phyloP scores from a whole-genome alignment of 2,113 vertebrate species.

The Panthera leo region DNA sequence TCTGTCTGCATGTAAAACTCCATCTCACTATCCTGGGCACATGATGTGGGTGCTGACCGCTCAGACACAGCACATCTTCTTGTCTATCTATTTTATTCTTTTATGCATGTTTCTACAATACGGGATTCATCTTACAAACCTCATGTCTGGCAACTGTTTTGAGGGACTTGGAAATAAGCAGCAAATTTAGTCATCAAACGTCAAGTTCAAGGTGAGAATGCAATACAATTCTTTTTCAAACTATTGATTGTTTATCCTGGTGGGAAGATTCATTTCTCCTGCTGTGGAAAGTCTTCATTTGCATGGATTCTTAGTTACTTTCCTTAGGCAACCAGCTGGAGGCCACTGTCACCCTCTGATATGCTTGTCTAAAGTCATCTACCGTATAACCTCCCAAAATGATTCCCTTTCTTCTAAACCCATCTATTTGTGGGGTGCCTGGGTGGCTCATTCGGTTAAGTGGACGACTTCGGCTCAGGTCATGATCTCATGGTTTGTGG shows the following conservation, averaged over 20 bases:
- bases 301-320: background rate
- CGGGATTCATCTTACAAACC: background rate
- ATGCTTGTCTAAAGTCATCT: background rate
- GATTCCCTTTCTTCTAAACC: background rate
- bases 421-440: background rate
- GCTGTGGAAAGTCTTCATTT: background rate
- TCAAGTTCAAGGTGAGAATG: background rate
- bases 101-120: background rate
- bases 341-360: background rate
- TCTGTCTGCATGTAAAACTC: rapidly evolving
- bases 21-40: rapidly evolving
- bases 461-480: too few species aligned
- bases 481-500: too few species aligned
- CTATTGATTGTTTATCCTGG: background rate
- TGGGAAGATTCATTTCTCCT: background rate
- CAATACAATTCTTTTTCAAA: background rate
- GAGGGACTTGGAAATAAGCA: background rate
- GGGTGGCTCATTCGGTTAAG: too few species aligned
- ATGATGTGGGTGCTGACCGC: rapidly evolving
- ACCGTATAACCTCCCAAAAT: rapidly evolving
- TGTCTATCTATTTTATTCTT: background rate
- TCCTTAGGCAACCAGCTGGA: background rate
- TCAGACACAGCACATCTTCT: rapidly evolving
- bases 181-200: background rate
- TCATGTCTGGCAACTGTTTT: background rate